Evolutionary conservation across 2,113 vertebrate species (phyloP).

Genomic region (Tetrax tetrax): DNA sequence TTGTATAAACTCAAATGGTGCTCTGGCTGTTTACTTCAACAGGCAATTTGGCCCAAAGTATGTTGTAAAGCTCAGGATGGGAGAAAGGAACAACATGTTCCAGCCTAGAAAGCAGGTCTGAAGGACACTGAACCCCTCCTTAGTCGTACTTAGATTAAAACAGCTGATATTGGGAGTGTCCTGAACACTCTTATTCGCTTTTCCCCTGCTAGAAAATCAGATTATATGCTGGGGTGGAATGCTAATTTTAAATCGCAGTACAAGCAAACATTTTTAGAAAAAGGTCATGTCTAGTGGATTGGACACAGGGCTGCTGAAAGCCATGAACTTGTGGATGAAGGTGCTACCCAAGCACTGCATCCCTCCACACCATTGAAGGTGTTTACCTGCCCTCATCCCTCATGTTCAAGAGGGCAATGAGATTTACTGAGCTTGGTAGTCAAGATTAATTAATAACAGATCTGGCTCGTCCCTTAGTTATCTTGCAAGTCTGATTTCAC

Average conservation of each 20-base stretch:
- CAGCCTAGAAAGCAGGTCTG: slow-evolving; percentile 37
- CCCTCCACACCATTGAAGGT: not conserved
- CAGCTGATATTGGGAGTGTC: slow-evolving; percentile 57
- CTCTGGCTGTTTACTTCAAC: slow-evolving; percentile 34
- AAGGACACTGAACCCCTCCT: slow-evolving; percentile 32
- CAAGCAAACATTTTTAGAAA: slow-evolving; percentile 14
- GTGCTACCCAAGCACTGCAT: not conserved
- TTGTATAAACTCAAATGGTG: not conserved
- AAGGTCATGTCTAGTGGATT: not conserved
- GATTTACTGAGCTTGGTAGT: not conserved
- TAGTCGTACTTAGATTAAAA: slow-evolving; percentile 37
- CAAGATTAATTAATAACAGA: not conserved
- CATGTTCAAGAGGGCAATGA: not conserved
- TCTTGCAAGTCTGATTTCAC: not conserved
- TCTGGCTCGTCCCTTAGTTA: not conserved
- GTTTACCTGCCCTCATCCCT: not conserved
- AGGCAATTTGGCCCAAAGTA: not conserved
- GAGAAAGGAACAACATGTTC: slow-evolving; percentile 57
- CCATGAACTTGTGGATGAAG: not conserved
- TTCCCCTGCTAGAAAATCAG: slow-evolving; percentile 31
- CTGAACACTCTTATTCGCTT: not conserved
- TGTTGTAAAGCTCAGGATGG: slow-evolving; percentile 5
- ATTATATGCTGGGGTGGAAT: not conserved
- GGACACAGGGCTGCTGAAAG: not conserved
- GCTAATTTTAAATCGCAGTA: slow-evolving; percentile 19